Base-by-base conservation (phyloP, 2,888 invertebrate genomes). In the Polyploca ridens region DNA sequence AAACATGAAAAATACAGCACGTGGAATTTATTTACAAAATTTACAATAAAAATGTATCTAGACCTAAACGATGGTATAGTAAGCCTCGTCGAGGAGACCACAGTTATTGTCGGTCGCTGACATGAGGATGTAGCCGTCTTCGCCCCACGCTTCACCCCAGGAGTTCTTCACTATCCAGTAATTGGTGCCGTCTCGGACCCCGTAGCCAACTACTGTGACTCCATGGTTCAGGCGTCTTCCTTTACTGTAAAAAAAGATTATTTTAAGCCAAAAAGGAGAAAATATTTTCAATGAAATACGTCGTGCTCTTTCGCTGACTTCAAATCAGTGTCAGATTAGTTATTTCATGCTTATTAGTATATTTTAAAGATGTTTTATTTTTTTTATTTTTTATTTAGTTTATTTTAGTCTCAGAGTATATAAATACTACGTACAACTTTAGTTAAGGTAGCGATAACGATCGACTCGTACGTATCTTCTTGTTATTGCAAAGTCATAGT, bases 91-190 rank as follows among this genome's bases (percentile, higher is more conserved):
- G 2, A 84, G 69, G 0, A 83, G 35, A 7, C 71, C 73, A 41
- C 86, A 87, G 71, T 83, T 87, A 69, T 87, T 80, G 63, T 86
- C 64, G 6, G 19, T 74, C 3, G 84, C 75, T 5, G 79, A 70
- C 64, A 80, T 70, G 8, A 78, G 79, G 33, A 88, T 71, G 74
- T 86, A 86, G 6, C 89, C 89, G 58, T 78, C 86, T 49, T 85
- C 73, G 0, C 89, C 89, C 84, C 86, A 89, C 63, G 66, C 38
- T 35, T 83, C 83, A 0, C 87, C 86, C 83, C 82, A 86, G 1
- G 89, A 88, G 82, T 89, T 88, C 78, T 86, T 85, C n/a, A 88
- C 75, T 16, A 89, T 72, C 88, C 88, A 89, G 75, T 86, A 89
- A 1, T 70, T 72, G 4, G 73, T 76, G 0, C 83, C 86, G 1